Percentiles rank a stretch among this genome's conserved stretches.
These are phyloP conservation scores for Caenorhabditis inopinata DNA, from an alignment of 1,140 invertebrate species.

Conservation along the genomic window DNA sequence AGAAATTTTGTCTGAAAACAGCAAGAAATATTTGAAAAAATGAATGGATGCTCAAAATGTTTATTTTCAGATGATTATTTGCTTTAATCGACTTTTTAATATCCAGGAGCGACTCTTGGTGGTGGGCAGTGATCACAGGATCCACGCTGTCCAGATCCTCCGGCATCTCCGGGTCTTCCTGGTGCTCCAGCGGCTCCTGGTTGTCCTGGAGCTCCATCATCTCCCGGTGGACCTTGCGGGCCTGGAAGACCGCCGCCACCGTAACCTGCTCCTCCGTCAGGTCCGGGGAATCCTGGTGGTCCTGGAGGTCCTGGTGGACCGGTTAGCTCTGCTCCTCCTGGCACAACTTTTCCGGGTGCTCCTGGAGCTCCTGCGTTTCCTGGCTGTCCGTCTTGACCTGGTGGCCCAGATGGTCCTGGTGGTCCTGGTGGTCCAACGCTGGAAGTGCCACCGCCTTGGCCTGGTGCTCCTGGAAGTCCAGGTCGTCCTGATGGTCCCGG, in stretches of 20 bases:
- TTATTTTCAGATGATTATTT: no score
- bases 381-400: conserved; percentile 12
- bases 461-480: conserved; percentile 8
- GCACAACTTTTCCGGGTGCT: conserved; percentile 2
- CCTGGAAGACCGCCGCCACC: not conserved
- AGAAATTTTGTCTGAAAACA: no score
- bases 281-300: not conserved
- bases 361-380: conserved; percentile 6
- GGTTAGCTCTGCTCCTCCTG: not conserved
- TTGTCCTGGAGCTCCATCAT: not conserved
- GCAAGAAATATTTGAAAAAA: no score
- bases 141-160: not conserved
- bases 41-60: no score
- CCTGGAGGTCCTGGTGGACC: conserved; percentile 18
- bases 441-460: not conserved
- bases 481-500: not conserved
- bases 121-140: conserved; percentile 47
- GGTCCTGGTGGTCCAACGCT: conserved; percentile 3
- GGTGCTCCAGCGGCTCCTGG: not conserved
- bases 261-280: not conserved
- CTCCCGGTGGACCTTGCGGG: conserved; percentile 1
- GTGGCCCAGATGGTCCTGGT: not conserved
- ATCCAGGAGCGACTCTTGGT: conserved; percentile 47
- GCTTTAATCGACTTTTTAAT: conserved; percentile 12
- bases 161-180: not conserved